Conservation (phyloP, 2,888 invertebrate species). For the Megalurothrips usitatus region DNA sequence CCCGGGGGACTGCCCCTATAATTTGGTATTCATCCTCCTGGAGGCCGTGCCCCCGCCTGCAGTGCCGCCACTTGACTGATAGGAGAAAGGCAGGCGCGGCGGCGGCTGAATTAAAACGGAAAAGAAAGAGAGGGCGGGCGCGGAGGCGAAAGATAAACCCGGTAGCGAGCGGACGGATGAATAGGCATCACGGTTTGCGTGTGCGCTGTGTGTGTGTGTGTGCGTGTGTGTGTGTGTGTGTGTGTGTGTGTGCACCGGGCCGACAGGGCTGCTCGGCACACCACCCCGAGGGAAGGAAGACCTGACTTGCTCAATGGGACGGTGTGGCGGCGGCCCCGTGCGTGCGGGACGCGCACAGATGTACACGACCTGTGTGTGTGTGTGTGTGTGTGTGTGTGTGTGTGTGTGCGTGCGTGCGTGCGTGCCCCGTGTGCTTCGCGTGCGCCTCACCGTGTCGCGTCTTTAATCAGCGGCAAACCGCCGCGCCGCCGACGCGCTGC, state of each 20-base stretch:
- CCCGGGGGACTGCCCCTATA: neutral
- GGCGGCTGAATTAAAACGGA: neutral
- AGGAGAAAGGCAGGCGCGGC: neutral
- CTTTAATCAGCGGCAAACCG: neutral
- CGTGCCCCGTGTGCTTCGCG: neutral
- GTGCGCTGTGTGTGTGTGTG: neutral
- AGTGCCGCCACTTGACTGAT: neutral
- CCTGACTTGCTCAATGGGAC: too few relatives aligned
- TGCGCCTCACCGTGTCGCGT: too few relatives aligned
- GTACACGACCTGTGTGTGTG: neutral
- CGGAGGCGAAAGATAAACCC: neutral
- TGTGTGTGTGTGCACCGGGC: neutral
- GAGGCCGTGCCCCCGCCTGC: too few relatives aligned
- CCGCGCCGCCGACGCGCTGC: neutral
- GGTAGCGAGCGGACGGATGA: neutral
- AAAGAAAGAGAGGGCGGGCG: neutral
- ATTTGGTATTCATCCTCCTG: slow-evolving; percentile 8
- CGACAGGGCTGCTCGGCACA: neutral
- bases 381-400: neutral
- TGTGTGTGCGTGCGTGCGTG: neutral
- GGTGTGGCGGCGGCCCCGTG: too few relatives aligned
- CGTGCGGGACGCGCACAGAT: neutral
- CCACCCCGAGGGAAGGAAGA: too few relatives aligned
- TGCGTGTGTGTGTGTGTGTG: neutral
- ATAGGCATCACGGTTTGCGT: neutral